Evolutionary conservation across 2,888 invertebrate species (phyloP), one percentile per base, ranked within the genome.

Genomic region (Bellardia pandia): DNA sequence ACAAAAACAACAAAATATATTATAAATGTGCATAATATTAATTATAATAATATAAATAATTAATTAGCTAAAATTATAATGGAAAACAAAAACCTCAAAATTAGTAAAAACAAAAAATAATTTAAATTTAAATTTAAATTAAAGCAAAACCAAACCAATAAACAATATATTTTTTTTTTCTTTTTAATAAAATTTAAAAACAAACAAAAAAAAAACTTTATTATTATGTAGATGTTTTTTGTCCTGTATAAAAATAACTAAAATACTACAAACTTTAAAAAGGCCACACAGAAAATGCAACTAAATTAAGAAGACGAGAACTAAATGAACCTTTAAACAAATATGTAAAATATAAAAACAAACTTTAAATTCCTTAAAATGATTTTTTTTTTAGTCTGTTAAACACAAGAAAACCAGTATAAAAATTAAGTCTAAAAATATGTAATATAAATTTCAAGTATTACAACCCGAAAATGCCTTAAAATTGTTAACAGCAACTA

Each of bases 241-340:
- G 93, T 93, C 93, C 92, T 93, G 93, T 93, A 93, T 90, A 93
- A 93, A 88, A 89, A 89, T 45, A 88, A 90, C 89, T 53, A 88
- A 89, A 90, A 89, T 60, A 89, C 88, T 90, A 86, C 88, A 88
- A 60, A 68, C 88, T 82, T 89, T 51, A 69, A 78, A 87, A 82
- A 77, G 83, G 84, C 86, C 80, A 71, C 84, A 86, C 76, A 82
- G 75, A 86, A 82, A 89, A 89, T 89, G 88, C 89, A 89, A 91
- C 86, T 89, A 86, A 88, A 88, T 85, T 89, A 82, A 74, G 56
- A 66, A 76, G 13, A 75, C 48, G 45, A 58, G 33, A 53, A 69
- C 13, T 78, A 85, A 78, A 79, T 16, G 64, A 74, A 51, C 56
- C 33, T 80, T 75, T 66, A 85, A 75, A 75, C 56, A 62, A 82